phyloP scores from a whole-genome alignment of 2,797 vertebrate genomes.

The Spinus olivaceus region DNA sequence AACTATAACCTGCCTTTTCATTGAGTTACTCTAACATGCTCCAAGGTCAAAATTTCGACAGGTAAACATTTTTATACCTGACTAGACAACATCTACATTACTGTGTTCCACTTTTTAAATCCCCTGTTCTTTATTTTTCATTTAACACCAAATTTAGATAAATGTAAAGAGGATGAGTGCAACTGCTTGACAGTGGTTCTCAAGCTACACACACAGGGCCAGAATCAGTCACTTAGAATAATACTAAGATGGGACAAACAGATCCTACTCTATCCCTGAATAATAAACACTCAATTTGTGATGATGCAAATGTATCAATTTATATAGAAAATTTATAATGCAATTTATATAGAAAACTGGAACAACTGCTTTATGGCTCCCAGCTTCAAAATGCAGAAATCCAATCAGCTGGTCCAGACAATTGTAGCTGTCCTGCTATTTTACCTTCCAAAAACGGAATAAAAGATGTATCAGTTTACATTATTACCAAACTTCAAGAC shows the following conservation, averaged over 20 bases:
- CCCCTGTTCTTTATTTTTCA: not conserved
- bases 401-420: not conserved
- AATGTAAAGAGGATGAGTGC: not conserved
- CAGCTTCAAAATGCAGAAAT: not conserved
- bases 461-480: not conserved
- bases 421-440: not conserved
- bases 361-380: not conserved
- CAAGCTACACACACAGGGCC: not conserved
- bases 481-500: not conserved
- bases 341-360: not conserved
- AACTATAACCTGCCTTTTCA: not conserved
- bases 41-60: not conserved
- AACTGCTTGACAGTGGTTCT: not conserved
- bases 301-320: not conserved
- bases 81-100: not conserved
- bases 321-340: not conserved
- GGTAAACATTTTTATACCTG: not conserved
- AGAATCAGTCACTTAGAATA: not conserved
- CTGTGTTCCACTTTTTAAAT: not conserved
- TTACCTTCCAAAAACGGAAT: not conserved
- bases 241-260: not conserved
- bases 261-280: not conserved
- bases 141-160: not conserved
- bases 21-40: not conserved
- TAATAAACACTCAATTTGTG: not conserved